Base-by-base conservation (phyloP, 1,140 invertebrate genomes). In the Sinonovacula constricta region DNA sequence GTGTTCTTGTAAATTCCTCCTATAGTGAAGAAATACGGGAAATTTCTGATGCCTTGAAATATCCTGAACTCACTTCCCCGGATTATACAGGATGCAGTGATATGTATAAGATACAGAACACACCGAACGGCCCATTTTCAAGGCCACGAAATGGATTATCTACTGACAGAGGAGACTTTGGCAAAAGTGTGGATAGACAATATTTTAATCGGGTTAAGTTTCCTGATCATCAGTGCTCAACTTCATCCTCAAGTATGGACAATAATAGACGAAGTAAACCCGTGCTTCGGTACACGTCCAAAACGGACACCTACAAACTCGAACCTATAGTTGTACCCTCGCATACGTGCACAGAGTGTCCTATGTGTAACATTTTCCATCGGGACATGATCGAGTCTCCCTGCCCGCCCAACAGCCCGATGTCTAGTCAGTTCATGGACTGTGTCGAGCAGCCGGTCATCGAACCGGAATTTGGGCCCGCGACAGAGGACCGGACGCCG, bases 281-380 rank as follows among this genome's bases (percentile, higher is more conserved):
- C 1, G 67, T 79, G 18, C 34, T 75, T 45, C 36, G 76, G 34
- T 83, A 83, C 22, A 81, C 80, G 4, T 81, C 79, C 12, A 77
- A 81, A 68, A 51, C 70, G 45, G 39, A 26, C 3, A 66, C 53
- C 34, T 63, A 62, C 3, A 80, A 71, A 34, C 68, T 85, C 14
- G 76, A 83, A 14, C 83, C 83, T 0, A 83, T 85, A 14, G 65
- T 85, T 30, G 83, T 85, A 1, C 83, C 83, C 14, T 85, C 83
- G 3, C 83, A 85, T 49, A 79, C 81, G 0, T 80, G 80, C 31
- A 80, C 67, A 3, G 83, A 85, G 24, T 85, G 83, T 71, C 76
- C 81, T 2, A 77, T 85, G 79, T 85, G 83, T 75, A 79, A 80
- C 34, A 45, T 74, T 18, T 70, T 65, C 28, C 34, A 56, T 15